A percentile compares a stretch with the other conserved stretches of the same genome.
Conservation (phyloP, 2,888 invertebrate species). For the Dryocosmus kuriphilus region DNA sequence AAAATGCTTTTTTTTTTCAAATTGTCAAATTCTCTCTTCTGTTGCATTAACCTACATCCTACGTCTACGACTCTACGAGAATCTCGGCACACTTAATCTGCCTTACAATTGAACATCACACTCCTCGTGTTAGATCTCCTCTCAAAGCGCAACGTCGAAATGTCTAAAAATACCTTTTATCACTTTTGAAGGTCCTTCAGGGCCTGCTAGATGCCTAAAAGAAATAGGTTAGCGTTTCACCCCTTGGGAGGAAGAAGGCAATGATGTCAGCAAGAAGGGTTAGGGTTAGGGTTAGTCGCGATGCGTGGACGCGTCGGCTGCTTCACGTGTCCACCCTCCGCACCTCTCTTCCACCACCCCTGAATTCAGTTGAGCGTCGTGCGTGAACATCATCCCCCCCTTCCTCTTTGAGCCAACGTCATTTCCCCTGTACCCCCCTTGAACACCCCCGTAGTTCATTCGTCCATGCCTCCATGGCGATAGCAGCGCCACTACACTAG, state of each 20-base stretch:
- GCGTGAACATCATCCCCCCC: conserved; percentile 53
- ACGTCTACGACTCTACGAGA: too few relatives aligned
- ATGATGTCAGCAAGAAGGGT: conserved; percentile 43
- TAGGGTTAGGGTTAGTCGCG: conserved; percentile 53
- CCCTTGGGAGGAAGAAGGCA: conserved; percentile 49
- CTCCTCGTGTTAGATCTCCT: background rate
- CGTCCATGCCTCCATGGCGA: conserved; percentile 57
- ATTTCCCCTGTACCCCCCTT: conserved; percentile 46
- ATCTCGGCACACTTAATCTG: too few relatives aligned
- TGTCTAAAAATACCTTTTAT: background rate
- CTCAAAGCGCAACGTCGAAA: background rate
- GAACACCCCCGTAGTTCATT: conserved; percentile 44
- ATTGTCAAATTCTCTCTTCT: too few relatives aligned
- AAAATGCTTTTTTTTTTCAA: too few relatives aligned
- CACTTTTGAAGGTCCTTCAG: conserved; percentile 16
- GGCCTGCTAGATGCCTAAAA: conserved; percentile 47
- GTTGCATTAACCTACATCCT: too few relatives aligned
- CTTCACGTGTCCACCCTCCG: conserved; percentile 70
- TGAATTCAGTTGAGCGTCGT: conserved; percentile 42
- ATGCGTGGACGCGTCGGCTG: conserved; percentile 64
- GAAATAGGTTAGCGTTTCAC: conserved; percentile 56
- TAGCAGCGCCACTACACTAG: conserved; percentile 69
- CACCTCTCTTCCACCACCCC: conserved; percentile 42
- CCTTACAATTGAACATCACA: background rate
- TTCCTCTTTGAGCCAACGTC: conserved; percentile 27